These are phyloP conservation scores for Agrypnus murinus DNA, from an alignment of 2,888 invertebrate genomes.

Conservation along the genomic window DNA sequence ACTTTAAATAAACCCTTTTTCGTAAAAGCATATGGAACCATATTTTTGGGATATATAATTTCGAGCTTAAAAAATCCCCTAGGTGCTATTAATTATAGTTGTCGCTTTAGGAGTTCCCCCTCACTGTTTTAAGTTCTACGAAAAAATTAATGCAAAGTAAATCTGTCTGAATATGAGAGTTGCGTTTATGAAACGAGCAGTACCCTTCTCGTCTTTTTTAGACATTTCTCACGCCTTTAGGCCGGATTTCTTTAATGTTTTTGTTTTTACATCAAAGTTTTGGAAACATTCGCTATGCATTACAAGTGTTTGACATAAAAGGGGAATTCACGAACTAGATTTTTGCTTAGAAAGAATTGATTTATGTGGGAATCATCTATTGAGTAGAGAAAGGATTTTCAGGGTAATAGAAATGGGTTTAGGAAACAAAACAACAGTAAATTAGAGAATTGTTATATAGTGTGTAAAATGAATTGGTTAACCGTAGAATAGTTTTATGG, in stretches of 20 bases:
- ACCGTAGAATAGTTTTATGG: too few relatives aligned
- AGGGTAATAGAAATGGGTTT: too few relatives aligned
- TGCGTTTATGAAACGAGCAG: too few relatives aligned
- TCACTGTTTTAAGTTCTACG: conserved; percentile 27
- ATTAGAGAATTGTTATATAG: too few relatives aligned
- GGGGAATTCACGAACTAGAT: conserved; percentile 38
- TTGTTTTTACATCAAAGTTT: conserved; percentile 50
- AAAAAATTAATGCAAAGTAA: conserved; percentile 40
- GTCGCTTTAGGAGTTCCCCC: conserved; percentile 35
- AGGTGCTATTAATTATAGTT: conserved; percentile 45
- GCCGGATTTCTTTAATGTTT: conserved; percentile 42
- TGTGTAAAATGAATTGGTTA: too few relatives aligned
- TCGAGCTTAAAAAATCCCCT: conserved; percentile 41
- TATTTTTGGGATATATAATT: conserved; percentile 43
- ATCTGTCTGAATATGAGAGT: conserved; percentile 14
- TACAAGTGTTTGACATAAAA: conserved; percentile 51
- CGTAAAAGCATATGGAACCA: conserved; percentile 40
- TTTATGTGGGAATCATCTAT: conserved; percentile 42
- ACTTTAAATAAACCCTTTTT: conserved; percentile 20
- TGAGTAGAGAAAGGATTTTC: too few relatives aligned
- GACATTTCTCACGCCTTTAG: conserved; percentile 42
- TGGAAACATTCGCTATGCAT: conserved; percentile 50
- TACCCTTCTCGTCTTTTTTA: conserved; percentile 26
- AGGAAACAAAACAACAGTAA: too few relatives aligned
- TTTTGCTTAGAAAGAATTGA: conserved; percentile 17